These are phyloP conservation scores for Holacanthella duospinosa DNA, from an alignment of 2,888 invertebrate genomes.

Conservation along the genomic window DNA sequence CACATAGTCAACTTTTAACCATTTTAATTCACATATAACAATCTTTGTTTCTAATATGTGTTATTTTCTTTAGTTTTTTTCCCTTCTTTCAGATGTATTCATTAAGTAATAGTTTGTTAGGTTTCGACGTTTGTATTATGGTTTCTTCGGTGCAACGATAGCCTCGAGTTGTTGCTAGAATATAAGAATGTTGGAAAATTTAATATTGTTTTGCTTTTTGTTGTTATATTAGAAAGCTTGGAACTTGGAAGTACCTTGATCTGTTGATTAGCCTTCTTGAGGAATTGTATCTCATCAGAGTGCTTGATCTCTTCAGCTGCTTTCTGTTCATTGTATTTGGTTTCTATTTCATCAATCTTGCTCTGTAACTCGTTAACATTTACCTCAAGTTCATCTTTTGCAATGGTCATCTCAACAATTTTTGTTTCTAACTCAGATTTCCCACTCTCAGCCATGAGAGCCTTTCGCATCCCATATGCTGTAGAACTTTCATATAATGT, in stretches of 20 bases:
- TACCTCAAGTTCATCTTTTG: slow-evolving; percentile 56
- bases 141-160: slow-evolving; percentile 84
- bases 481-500: slow-evolving; percentile 94
- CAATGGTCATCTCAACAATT: slow-evolving; percentile 57
- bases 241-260: slow-evolving; percentile 78
- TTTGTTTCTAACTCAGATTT: slow-evolving; percentile 48
- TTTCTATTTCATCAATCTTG: slow-evolving; percentile 71
- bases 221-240: neutral
- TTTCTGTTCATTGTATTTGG: slow-evolving; percentile 67
- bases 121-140: slow-evolving; percentile 9
- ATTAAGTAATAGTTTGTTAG: too few relatives aligned
- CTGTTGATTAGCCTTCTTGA: slow-evolving; percentile 88
- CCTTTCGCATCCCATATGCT: slow-evolving; percentile 95
- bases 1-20: too few relatives aligned
- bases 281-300: slow-evolving; percentile 77
- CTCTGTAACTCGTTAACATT: slow-evolving; percentile 55
- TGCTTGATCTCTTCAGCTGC: slow-evolving; percentile 86
- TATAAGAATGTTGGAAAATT: neutral
- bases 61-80: too few relatives aligned
- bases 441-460: slow-evolving; percentile 55
- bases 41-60: too few relatives aligned
- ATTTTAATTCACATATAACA: too few relatives aligned
- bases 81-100: too few relatives aligned
- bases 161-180: slow-evolving; percentile 82
- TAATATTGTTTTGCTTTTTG: neutral